phyloP scores from a whole-genome alignment of 2,797 vertebrate species.

The Perdix hodgsoniae region DNA sequence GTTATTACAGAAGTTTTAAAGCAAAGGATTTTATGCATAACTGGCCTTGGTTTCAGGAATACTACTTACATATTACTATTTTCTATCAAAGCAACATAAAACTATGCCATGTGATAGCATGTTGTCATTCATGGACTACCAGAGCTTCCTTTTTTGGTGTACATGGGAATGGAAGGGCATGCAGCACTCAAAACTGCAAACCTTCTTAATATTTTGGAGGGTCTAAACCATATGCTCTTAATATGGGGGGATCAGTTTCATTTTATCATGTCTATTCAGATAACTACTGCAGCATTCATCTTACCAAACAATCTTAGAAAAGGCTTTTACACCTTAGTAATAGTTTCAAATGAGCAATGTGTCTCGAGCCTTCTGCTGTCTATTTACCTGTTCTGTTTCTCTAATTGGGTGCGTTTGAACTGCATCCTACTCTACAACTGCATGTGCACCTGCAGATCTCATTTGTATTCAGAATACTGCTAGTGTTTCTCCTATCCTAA shows the following conservation, averaged over 20 bases:
- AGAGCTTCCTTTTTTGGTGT: background rate
- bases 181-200: background rate
- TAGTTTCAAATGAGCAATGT: background rate
- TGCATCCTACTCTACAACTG: background rate
- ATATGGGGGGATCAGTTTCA: no score
- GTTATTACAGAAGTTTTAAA: constrained; percentile 36
- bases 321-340: background rate
- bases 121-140: constrained; percentile 3
- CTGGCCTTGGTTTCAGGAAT: background rate
- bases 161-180: background rate
- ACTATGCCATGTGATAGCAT: background rate
- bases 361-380: constrained; percentile 41
- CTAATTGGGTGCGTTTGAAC: constrained; percentile 28
- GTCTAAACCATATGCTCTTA: background rate
- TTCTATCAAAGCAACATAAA: background rate
- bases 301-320: background rate
- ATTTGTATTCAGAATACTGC: constrained; percentile 42
- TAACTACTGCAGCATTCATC: background rate
- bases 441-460: constrained; percentile 38
- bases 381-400: constrained; percentile 51
- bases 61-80: background rate
- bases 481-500: constrained; percentile 3
- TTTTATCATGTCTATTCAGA: background rate
- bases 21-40: background rate
- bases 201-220: background rate